A percentile compares a stretch with the other conserved stretches of the same genome.
These are phyloP conservation scores for Spea hammondii DNA, from an alignment of 2,797 vertebrate species.

Conservation along the genomic window DNA sequence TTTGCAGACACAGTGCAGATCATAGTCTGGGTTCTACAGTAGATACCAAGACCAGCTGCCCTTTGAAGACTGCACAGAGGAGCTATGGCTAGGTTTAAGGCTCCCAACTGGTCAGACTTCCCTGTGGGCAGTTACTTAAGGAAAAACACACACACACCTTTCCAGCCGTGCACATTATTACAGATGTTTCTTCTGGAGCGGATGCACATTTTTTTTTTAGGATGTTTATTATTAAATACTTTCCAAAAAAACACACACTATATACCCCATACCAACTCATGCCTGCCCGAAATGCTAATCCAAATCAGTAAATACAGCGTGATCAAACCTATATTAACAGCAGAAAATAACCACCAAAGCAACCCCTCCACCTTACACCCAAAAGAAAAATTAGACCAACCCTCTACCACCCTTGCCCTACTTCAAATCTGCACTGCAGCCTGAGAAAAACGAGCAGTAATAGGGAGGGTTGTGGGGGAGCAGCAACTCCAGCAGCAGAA, in stretches of 20 bases:
- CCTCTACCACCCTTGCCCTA: not conserved
- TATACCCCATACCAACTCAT: constrained; percentile 7
- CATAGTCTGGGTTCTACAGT: too few species aligned
- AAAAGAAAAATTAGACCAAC: constrained; percentile 8
- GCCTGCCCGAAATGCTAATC: constrained; percentile 7
- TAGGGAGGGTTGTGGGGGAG: not conserved
- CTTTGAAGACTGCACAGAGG: too few species aligned
- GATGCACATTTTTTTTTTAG: not conserved
- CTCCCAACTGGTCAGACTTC: too few species aligned
- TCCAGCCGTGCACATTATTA: too few species aligned
- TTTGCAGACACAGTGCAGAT: too few species aligned
- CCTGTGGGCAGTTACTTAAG: too few species aligned
- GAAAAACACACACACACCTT: too few species aligned
- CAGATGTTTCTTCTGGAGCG: not conserved
- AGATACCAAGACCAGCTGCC: too few species aligned
- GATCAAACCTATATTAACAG: constrained; percentile 17
- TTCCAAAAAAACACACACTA: constrained; percentile 30
- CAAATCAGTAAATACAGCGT: constrained; percentile 37
- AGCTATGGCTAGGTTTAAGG: too few species aligned
- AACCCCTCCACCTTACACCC: not conserved
- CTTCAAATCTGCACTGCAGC: constrained; percentile 30
- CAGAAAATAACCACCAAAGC: constrained; percentile 18
- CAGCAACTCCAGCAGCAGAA: constrained; percentile 36
- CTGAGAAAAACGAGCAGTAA: constrained; percentile 14
- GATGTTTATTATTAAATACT: constrained; percentile 42